phyloP scores from a whole-genome alignment of 2,888 invertebrate genomes.

The Drosophila formosana region DNA sequence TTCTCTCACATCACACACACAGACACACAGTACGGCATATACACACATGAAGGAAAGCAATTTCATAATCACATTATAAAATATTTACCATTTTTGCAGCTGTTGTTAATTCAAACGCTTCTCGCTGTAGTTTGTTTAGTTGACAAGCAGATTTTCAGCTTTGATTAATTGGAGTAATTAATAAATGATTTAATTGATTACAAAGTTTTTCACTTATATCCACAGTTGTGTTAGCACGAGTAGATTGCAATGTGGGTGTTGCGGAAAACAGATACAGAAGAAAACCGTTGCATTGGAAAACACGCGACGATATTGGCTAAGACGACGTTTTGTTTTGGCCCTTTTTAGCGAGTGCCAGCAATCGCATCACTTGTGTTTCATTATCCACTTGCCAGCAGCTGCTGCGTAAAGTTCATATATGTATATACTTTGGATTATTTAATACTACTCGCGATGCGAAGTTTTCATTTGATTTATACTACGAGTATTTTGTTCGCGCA shows the following conservation, averaged over 20 bases:
- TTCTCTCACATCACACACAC: neutral
- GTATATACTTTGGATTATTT: conserved; percentile 3
- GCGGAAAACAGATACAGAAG: conserved; percentile 80
- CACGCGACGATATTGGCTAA: conserved; percentile 57
- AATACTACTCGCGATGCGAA: conserved; percentile 1
- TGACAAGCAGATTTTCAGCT: neutral
- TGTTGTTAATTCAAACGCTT: conserved; percentile 18
- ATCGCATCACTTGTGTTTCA: conserved; percentile 39
- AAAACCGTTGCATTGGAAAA: conserved; percentile 77
- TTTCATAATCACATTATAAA: conserved; percentile 69
- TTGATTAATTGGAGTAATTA: neutral
- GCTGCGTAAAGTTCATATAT: conserved; percentile 2
- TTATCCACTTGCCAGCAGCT: conserved; percentile 21
- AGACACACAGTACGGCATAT: neutral
- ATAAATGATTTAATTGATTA: conserved; percentile 5
- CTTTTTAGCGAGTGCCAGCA: conserved; percentile 16
- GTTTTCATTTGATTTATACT: conserved; percentile 22
- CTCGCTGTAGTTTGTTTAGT: neutral
- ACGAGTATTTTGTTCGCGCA: conserved; percentile 29
- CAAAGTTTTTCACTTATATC: conserved; percentile 3
- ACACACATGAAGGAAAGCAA: conserved; percentile 26
- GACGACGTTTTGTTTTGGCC: conserved; percentile 24
- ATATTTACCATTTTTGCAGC: conserved; percentile 70
- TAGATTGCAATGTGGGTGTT: conserved; percentile 52
- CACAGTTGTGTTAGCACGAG: conserved; percentile 39